These are phyloP conservation scores for Drosophila rubida DNA, from an alignment of 2,888 invertebrate species.

Conservation along the genomic window DNA sequence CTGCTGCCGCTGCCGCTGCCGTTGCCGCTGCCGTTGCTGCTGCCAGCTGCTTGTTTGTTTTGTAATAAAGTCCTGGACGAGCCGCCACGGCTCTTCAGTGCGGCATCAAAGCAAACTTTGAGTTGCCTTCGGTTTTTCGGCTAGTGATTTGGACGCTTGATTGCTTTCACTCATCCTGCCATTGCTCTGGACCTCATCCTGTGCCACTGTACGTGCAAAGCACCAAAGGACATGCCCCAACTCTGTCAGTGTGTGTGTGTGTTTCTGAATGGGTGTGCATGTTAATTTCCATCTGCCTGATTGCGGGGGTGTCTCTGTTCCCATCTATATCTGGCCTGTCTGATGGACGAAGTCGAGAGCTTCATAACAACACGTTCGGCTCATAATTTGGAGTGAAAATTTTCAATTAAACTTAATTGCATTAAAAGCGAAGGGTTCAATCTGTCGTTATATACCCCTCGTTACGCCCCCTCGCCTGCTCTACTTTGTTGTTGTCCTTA, in stretches of 20 bases:
- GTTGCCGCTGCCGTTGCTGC: constrained; percentile 8
- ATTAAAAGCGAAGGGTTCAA: constrained; percentile 81
- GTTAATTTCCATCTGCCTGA: constrained; percentile 78
- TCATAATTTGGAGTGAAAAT: constrained; percentile 81
- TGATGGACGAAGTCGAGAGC: constrained; percentile 18
- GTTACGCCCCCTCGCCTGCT: not conserved
- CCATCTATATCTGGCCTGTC: constrained; percentile 5
- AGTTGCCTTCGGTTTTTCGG: constrained; percentile 62
- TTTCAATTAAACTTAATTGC: constrained; percentile 82
- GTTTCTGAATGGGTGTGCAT: constrained; percentile 55
- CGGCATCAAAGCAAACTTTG: constrained; percentile 77
- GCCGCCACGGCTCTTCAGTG: constrained; percentile 14
- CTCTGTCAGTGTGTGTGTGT: constrained; percentile 31
- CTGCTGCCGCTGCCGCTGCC: constrained; percentile 7
- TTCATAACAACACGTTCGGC: constrained; percentile 74
- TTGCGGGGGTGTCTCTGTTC: constrained; percentile 56
- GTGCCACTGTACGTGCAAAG: constrained; percentile 65
- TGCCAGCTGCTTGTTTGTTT: constrained; percentile 66
- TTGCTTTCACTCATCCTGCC: constrained; percentile 71
- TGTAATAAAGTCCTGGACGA: constrained; percentile 74
- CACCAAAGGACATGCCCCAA: constrained; percentile 60
- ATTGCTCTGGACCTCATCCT: constrained; percentile 1
- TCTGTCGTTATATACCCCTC: constrained; percentile 73
- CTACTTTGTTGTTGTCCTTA: constrained; percentile 23
- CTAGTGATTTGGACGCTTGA: constrained; percentile 80